Evolutionary conservation across 2,113 vertebrate species (phyloP), one percentile per base, ranked within the genome.

Genomic region (Tylochromis polylepis): DNA sequence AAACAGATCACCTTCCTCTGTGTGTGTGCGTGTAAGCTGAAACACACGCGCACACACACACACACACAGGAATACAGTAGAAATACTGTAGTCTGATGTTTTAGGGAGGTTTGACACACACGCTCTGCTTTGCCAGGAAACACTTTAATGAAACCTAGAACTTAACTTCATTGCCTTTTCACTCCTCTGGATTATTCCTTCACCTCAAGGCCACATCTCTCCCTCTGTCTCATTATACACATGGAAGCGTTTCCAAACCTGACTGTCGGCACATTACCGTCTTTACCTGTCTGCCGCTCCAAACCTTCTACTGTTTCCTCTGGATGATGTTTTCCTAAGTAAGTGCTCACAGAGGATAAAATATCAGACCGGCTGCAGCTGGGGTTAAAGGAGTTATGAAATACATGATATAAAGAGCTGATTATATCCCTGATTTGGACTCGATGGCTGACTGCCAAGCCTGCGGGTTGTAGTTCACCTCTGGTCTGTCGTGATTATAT

Each of bases 111-210:
- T 77, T 83, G 24, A 83, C 90, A 82, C 88, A 82, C 80, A 82
- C 46, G 79, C 29, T 90, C 81, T 9, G 55, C 27, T 57, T 41
- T 93, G 90, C 91, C 93, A 93, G 89, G 91, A 94, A 93, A 92
- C 91, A 94, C 83, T 92, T 92, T 59, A 87, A 87, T 91, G 91
- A 90, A 92, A 94, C 84, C 82, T 85, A 85, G 82, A 91, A 60
- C 60, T 87, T 88, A 87, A 91, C 85, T 85, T 87, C 67, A 24
- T 86, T 88, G 85, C 46, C 56, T 84, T 89, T 56, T 89, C 72
- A 46, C 86, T 90, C 79, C 86, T 87, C 81, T 72, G 81, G 85
- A 87, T 91, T 58, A 81, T 65, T 88, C 72, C 59, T 92, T 88
- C 85, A 86, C 82, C 85, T 87, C 91, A 86, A 88, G 87, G 86